Evolutionary conservation across 2,797 vertebrate genomes (phyloP), one percentile per base, ranked within the genome.

Genomic region (Podarcis siculus): DNA sequence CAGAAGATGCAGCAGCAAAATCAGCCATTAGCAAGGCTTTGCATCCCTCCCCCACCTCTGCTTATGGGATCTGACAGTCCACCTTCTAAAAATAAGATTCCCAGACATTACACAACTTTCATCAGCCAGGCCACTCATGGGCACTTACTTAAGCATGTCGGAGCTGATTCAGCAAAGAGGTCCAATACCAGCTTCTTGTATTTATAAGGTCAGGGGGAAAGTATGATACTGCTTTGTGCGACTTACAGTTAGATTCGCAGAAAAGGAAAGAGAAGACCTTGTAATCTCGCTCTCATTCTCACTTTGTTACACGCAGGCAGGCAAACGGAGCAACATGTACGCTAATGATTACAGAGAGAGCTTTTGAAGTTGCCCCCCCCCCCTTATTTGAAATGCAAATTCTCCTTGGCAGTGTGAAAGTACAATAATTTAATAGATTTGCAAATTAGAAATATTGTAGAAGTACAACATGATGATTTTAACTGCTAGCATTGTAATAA

Each of bases 341-440:
- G 66, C 0, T 71, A 89, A n/a, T 55, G 75, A 85, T 86, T 88
- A 76, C 82, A 86, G 64, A 78, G 10, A 80, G 75, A 71, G 88
- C 87, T 89, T 39, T 72, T 5, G 79, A 2, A 64, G 23, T 13
- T 0, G 12, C 2, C 0, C 15, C 8, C 30, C 0, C 10, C 7
- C 32, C 37, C 5, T 13, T 82, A 8, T 8, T 0, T 37, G 79
- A 61, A 87, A 82, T 76, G 5, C 83, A 37, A 55, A 2, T 71
- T 23, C 80, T 2, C 23, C 86, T 83, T 19, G 77, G 80, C 71
- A 67, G 79, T 76, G 73, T 17, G 72, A 77, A 89, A 89, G 79
- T 86, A 77, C 83, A 89, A 86, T 89, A 86, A 89, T 86, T 89
- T 89, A 89, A 89, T 86, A 89, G 88, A 86, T 89, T 58, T 86